Conservation (phyloP, 2,888 invertebrate genomes). For the Temnothorax ravouxi region DNA sequence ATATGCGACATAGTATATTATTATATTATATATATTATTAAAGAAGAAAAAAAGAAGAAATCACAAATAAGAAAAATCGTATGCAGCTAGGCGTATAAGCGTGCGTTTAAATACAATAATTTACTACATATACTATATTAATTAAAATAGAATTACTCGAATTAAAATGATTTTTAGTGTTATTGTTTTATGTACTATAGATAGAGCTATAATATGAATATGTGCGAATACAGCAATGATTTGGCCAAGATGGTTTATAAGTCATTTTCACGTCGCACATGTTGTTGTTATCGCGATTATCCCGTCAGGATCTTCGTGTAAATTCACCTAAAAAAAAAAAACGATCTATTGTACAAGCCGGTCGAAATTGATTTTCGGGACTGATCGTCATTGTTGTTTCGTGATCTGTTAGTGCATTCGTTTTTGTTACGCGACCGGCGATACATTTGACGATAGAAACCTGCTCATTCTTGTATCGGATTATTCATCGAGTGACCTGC, state of each 20-base stretch:
- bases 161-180: conserved; percentile 81
- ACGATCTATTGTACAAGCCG: conserved; percentile 34
- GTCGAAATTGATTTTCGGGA: conserved; percentile 38
- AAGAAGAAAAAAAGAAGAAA: conserved; percentile 67
- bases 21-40: conserved; percentile 82
- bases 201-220: conserved; percentile 78
- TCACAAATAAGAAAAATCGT: conserved; percentile 74
- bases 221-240: conserved; percentile 80
- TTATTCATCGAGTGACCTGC: conserved; percentile 20
- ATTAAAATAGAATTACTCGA: conserved; percentile 76
- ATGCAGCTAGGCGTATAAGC: conserved; percentile 82
- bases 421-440: conserved; percentile 28
- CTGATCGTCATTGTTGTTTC: conserved; percentile 33
- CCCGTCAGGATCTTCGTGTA: conserved; percentile 41
- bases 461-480: conserved; percentile 41
- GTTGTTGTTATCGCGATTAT: conserved; percentile 38
- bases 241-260: conserved; percentile 73
- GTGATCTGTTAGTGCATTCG: conserved; percentile 16
- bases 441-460: conserved; percentile 1
- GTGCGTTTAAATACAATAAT: conserved; percentile 82
- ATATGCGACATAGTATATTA: conserved; percentile 85
- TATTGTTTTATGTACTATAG: conserved; percentile 83
- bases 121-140: conserved; percentile 77
- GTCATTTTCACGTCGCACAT: conserved; percentile 55
- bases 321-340: conserved; percentile 15